phyloP scores from a whole-genome alignment of 1,140 invertebrate genomes.

The Macrostomum lignano region DNA sequence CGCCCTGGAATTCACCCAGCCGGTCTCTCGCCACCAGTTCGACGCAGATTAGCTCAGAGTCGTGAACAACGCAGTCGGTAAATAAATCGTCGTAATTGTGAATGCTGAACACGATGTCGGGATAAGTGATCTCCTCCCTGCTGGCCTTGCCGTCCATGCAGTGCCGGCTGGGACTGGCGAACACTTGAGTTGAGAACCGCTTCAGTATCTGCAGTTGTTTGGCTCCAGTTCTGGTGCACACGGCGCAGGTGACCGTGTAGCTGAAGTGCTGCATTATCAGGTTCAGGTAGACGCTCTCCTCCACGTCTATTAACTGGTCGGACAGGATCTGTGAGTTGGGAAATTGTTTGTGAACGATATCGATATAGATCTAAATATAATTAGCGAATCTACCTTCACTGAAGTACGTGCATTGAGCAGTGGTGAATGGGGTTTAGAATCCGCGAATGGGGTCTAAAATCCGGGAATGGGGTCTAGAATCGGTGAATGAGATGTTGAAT shows the following conservation, averaged over 20 bases:
- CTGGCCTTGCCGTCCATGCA: constrained; percentile 94
- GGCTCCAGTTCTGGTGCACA: constrained; percentile 78
- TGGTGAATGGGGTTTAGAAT: too few species aligned
- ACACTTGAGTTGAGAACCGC: constrained; percentile 62
- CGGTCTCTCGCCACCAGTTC: constrained; percentile 64
- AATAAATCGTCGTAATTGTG: constrained; percentile 96
- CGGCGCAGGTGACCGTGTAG: constrained; percentile 75
- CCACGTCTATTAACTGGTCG: constrained; percentile 83
- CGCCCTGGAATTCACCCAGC: constrained; percentile 39
- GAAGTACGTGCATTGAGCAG: too few species aligned
- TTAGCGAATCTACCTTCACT: too few species aligned
- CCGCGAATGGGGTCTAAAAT: too few species aligned
- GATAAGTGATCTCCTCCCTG: constrained; percentile 87
- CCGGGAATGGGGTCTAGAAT: too few species aligned
- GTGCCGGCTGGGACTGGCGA: constrained; percentile 70
- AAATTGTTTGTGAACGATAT: too few species aligned
- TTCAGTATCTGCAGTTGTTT: constrained; percentile 75
- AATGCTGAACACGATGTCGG: constrained; percentile 90
- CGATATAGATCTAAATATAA: too few species aligned
- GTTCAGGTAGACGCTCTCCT: constrained; percentile 94
- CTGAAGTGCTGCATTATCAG: constrained; percentile 92
- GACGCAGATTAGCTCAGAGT: constrained; percentile 92
- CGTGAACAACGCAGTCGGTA: constrained; percentile 61
- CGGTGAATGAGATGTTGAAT: too few species aligned
- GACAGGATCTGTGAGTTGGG: too few species aligned